These are phyloP conservation scores for Zaprionus taronus DNA, from an alignment of 1,140 invertebrate species.

Conservation along the genomic window DNA sequence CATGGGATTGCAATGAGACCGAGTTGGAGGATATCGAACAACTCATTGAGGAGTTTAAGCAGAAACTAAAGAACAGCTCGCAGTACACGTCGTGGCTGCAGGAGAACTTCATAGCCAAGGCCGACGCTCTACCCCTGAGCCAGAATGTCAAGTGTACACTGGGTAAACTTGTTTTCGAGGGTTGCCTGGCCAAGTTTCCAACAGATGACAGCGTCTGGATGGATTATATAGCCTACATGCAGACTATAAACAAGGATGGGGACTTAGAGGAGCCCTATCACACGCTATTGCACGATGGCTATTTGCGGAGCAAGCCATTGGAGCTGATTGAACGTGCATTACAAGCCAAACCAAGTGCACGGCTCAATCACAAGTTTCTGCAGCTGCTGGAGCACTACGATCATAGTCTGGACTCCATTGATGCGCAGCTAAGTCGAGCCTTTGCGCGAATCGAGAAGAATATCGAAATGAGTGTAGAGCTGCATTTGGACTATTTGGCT, in stretches of 20 bases:
- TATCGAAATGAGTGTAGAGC: slow-evolving; percentile 47
- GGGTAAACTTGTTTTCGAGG: slow-evolving; percentile 50
- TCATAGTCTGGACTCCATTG: slow-evolving; percentile 7
- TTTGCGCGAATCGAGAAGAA: slow-evolving; percentile 22
- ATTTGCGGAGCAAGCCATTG: slow-evolving; percentile 20
- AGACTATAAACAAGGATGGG: background rate
- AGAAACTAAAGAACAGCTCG: slow-evolving; percentile 17
- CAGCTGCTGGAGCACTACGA: slow-evolving; percentile 43
- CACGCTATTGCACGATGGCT: slow-evolving; percentile 32
- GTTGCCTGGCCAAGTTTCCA: slow-evolving; percentile 43
- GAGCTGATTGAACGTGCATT: slow-evolving; percentile 45
- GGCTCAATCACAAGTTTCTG: slow-evolving; percentile 51
- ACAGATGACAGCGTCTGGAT: slow-evolving; percentile 47
- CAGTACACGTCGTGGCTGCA: slow-evolving; percentile 25
- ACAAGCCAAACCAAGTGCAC: slow-evolving; percentile 6
- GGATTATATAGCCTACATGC: slow-evolving; percentile 50
- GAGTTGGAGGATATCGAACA: slow-evolving; percentile 12
- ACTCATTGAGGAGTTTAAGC: slow-evolving; percentile 24
- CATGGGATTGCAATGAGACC: slow-evolving; percentile 24
- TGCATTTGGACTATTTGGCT: slow-evolving; percentile 63
- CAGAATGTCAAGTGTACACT: slow-evolving; percentile 23
- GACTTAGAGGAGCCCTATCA: background rate
- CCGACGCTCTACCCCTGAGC: background rate
- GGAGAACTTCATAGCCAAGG: slow-evolving; percentile 15
- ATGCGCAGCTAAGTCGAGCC: slow-evolving; percentile 11